Percentiles rank a stretch among this genome's conserved stretches.
Evolutionary conservation across 2,888 invertebrate genomes (phyloP).

Genomic region (Himalopsyche anomala): DNA sequence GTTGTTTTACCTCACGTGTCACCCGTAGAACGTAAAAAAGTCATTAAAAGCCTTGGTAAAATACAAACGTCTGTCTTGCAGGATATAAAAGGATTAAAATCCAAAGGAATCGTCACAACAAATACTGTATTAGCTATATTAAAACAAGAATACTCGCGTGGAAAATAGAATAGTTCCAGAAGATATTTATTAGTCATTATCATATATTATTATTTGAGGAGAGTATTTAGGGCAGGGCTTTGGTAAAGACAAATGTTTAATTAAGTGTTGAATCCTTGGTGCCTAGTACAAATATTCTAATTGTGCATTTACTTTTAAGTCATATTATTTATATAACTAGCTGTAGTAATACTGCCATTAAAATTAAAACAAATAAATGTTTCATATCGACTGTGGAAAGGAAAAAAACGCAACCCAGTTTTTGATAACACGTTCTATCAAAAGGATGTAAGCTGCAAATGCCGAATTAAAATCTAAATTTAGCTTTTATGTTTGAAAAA

Average conservation of each 20-base stretch:
- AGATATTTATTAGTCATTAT: too few relatives aligned
- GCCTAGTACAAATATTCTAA: not conserved
- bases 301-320: not conserved
- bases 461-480: too few relatives aligned
- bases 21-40: constrained; percentile 70
- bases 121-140: constrained; percentile 59
- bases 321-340: not conserved
- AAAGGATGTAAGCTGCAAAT: too few relatives aligned
- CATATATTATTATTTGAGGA: too few relatives aligned
- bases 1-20: constrained; percentile 75
- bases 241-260: too few relatives aligned
- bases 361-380: too few relatives aligned
- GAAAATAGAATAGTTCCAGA: not conserved
- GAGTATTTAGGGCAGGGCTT: too few relatives aligned
- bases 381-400: too few relatives aligned
- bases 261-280: too few relatives aligned
- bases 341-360: not conserved
- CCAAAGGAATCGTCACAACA: constrained; percentile 62
- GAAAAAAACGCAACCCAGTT: too few relatives aligned
- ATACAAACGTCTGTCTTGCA: constrained; percentile 68
- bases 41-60: constrained; percentile 72
- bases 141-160: constrained; percentile 52
- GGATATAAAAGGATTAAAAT: constrained; percentile 62
- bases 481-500: too few relatives aligned
- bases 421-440: too few relatives aligned